Base-by-base conservation (phyloP, 2,888 invertebrate genomes). In the Flabesymbios commensalis region DNA sequence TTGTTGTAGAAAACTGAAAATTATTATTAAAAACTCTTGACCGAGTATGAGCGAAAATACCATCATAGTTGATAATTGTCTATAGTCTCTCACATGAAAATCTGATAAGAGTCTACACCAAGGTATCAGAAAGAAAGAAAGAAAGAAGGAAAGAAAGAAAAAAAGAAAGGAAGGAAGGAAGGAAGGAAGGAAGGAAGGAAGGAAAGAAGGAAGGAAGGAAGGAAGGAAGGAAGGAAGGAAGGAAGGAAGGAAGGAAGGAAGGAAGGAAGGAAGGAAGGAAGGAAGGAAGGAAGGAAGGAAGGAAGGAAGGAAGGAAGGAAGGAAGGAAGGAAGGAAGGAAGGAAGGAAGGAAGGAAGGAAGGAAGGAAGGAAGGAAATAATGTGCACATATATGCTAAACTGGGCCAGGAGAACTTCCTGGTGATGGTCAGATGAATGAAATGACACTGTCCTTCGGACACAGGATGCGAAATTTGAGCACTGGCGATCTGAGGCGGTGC, bases 321-420 rank as follows among this genome's bases (percentile, higher is more conserved):
- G 31, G 51, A 49, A 29, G 43, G 43, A 55, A 1, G 42, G 43
- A 55, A 24, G 28, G 43, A 55, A n/a, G 43, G 43, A 55, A 1
- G 43, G 43, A 49, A 49, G 55, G 51, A 22, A 49, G 51, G 51
- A 22, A 49, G 51, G 51, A 14, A 55, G 2, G 55, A 22, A 49
- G 43, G 55, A 49, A 55, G 55, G 55, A 49, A 55, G 55, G 55
- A 49, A 55, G 45, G 43, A 49, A 55, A 33, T 7, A n/a, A n/a
- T n/a, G n/a, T n/a, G n/a, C n/a, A n/a, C n/a, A n/a, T n/a, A n/a
- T n/a, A n/a, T n/a, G n/a, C n/a, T n/a, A n/a, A n/a, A n/a, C n/a
- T n/a, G n/a, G n/a, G n/a, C n/a, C n/a, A n/a, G n/a, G n/a, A n/a
- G n/a, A n/a, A n/a, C n/a, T n/a, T n/a, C n/a, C n/a, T n/a, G n/a